Percentiles rank a stretch among this genome's conserved stretches.
Conservation (phyloP, 2,888 invertebrate species). For the Spisula solida region DNA sequence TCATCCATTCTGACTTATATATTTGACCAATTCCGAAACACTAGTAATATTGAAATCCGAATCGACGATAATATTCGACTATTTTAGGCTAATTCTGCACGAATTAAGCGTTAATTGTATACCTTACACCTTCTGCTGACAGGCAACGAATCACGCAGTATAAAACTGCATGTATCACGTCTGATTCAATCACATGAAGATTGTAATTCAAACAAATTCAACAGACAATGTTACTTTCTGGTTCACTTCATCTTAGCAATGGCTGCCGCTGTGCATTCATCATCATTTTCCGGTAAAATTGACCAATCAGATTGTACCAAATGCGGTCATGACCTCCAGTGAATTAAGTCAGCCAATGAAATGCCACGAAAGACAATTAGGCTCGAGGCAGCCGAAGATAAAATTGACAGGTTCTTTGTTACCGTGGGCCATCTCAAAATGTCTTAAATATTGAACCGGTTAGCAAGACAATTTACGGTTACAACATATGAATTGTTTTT, state of each 20-base stretch:
- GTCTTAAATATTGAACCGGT: slow-evolving; percentile 17
- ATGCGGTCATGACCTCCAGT: slow-evolving; percentile 50
- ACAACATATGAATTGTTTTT: too few relatives aligned
- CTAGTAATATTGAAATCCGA: slow-evolving; percentile 9
- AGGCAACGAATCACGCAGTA: slow-evolving; percentile 37
- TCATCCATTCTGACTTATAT: slow-evolving; percentile 62
- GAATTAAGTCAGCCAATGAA: slow-evolving; percentile 62
- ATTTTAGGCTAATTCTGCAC: neutral
- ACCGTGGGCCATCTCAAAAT: slow-evolving; percentile 59
- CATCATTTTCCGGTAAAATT: slow-evolving; percentile 73
- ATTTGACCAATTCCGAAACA: slow-evolving; percentile 11
- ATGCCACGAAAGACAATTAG: slow-evolving; percentile 53
- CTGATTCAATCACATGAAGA: slow-evolving; percentile 57
- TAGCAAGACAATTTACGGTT: too few relatives aligned
- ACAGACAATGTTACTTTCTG: slow-evolving; percentile 67
- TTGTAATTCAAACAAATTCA: slow-evolving; percentile 49
- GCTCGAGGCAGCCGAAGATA: slow-evolving; percentile 56
- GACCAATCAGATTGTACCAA: slow-evolving; percentile 58
- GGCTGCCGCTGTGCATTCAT: slow-evolving; percentile 72
- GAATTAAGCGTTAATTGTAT: neutral
- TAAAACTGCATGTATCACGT: slow-evolving; percentile 51
- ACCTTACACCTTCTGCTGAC: neutral
- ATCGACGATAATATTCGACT: neutral
- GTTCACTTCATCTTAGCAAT: slow-evolving; percentile 69
- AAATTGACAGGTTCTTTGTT: slow-evolving; percentile 70